These are phyloP conservation scores for Fragum whitleyi DNA, from an alignment of 2,888 invertebrate genomes.

Conservation along the genomic window DNA sequence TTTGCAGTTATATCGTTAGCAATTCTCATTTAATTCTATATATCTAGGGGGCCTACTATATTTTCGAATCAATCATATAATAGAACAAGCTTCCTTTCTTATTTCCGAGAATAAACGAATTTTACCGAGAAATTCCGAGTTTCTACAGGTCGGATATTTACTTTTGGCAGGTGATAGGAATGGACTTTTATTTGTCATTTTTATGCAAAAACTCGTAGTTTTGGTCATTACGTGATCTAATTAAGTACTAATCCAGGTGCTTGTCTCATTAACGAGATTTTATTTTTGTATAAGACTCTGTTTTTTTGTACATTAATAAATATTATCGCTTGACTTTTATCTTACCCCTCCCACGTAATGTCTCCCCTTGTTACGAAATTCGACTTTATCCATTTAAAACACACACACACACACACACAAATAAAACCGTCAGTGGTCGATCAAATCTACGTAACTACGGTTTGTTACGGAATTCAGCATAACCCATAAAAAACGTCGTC, in stretches of 20 bases:
- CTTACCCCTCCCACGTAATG: not conserved
- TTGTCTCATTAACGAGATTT: constrained; percentile 22
- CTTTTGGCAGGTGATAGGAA: constrained; percentile 19
- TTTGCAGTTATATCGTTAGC: too few relatives aligned
- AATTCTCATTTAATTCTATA: too few relatives aligned
- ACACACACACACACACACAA: too few relatives aligned
- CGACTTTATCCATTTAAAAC: too few relatives aligned
- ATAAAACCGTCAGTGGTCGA: too few relatives aligned
- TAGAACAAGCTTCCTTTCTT: not conserved
- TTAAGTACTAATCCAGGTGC: constrained; percentile 17
- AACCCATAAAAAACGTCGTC: too few relatives aligned
- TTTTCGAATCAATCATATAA: too few relatives aligned
- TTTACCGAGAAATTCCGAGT: not conserved
- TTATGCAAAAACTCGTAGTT: constrained; percentile 17
- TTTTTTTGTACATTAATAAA: constrained; percentile 1
- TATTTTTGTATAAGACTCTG: not conserved
- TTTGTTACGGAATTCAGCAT: too few relatives aligned
- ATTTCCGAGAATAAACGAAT: not conserved
- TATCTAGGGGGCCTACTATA: too few relatives aligned
- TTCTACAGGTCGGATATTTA: not conserved
- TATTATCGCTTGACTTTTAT: not conserved
- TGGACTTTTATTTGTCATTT: constrained; percentile 28
- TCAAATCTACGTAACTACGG: too few relatives aligned
- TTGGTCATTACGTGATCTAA: constrained; percentile 19
- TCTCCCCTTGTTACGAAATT: not conserved